Evolutionary conservation across 1,140 invertebrate genomes (phyloP), one percentile per base, ranked within the genome.

Genomic region (Drosophila micromelanica): DNA sequence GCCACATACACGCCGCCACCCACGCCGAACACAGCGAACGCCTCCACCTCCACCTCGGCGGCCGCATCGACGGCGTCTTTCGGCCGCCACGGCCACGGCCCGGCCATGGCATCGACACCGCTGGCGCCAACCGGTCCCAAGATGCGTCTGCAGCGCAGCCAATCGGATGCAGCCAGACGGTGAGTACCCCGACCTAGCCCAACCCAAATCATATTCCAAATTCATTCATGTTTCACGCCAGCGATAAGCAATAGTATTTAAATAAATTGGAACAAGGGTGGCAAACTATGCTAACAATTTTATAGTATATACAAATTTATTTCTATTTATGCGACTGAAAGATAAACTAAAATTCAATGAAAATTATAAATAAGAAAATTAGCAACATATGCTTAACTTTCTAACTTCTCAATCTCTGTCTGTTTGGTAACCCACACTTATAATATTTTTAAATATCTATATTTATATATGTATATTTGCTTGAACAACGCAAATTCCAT

Each of bases 121-220:
- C 27, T 80, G 78, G 70, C 78, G 62, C 67, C 79, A 70, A 51
- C 55, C 37, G 77, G 77, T 30, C 59, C 84, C 57, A 91, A 90
- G 74, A 90, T 90, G 85, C 85, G 90, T 7, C 71, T 91, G 46
- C 90, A 91, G 71, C 90, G 90, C 49, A 91, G 86, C 42, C 80
- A 90, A 59, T 90, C 90, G 13, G 90, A 91, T 79, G 80, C 90
- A 40, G 80, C 89, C 43, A 90, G 90, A 91, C 87, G 90, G 90
- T 91, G 68, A 86, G 90, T 77, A 56, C 12, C n/a, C 1, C 43
- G 12, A 54, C 9, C 35, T 45, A 11, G 15, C 35, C n/a, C 11
- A 11, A 30, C n/a, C 23, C 5, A 12, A 42, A 2, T 2, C 5
- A 2, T 5, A 4, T 37, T 23, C 2, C 5, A 15, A 35, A 8